Conservation (phyloP, 2,888 invertebrate genomes). For the Tholera decimalis region DNA sequence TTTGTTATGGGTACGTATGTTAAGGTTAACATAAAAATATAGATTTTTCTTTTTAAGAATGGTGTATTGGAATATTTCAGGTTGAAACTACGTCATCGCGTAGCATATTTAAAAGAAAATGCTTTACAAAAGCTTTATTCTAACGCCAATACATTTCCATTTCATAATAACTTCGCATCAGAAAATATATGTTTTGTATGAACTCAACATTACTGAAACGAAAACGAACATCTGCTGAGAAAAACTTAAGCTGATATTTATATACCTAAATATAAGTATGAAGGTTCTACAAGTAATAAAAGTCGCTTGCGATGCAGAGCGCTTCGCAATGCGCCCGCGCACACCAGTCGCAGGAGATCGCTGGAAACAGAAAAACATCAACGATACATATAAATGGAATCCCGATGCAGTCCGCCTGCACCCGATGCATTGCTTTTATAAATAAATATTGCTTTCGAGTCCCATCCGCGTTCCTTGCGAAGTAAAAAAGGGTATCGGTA, state of each 20-base stretch:
- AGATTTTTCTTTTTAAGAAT: not conserved
- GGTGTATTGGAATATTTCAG: not conserved
- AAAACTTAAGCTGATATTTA: constrained; percentile 53
- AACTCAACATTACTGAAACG: constrained; percentile 28
- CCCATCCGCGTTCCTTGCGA: constrained; percentile 64
- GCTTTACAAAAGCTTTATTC: not conserved
- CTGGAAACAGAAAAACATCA: constrained; percentile 82
- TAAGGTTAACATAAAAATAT: constrained; percentile 25
- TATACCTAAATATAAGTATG: constrained; percentile 46
- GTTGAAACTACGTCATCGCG: not conserved
- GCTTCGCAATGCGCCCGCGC: constrained; percentile 56
- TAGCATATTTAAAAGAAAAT: not conserved
- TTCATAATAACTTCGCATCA: not conserved
- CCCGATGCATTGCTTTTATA: constrained; percentile 61
- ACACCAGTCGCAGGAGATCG: constrained; percentile 63
- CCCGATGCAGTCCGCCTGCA: constrained; percentile 45
- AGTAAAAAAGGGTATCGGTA: constrained; percentile 60
- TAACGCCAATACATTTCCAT: not conserved
- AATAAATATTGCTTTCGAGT: constrained; percentile 63
- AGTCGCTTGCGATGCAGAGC: constrained; percentile 53
- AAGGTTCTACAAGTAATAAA: constrained; percentile 53
- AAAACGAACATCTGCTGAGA: constrained; percentile 31
- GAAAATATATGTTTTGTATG: constrained; percentile 30
- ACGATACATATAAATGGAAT: constrained; percentile 55
- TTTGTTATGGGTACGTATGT: constrained; percentile 15